Conservation (phyloP, 2,888 invertebrate species). For the Tetheella fluctuosa region DNA sequence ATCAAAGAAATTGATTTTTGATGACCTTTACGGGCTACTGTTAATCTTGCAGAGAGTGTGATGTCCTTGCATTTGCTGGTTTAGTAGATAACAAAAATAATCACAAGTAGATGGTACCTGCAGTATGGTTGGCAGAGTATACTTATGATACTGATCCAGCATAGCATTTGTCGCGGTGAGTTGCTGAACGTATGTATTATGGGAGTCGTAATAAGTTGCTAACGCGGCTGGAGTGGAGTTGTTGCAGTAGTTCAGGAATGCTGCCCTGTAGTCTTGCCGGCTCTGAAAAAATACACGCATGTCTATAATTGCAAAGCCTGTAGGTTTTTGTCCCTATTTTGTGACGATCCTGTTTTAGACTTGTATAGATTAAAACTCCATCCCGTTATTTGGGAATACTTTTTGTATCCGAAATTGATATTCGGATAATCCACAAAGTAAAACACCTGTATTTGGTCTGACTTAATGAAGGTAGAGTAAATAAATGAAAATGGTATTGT, state of each 20-base stretch:
- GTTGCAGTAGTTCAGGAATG: conserved; percentile 91
- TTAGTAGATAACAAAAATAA: not conserved
- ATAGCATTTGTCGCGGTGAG: conserved; percentile 96
- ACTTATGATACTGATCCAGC: conserved; percentile 93
- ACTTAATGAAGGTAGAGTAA: not conserved
- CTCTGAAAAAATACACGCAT: conserved; percentile 83
- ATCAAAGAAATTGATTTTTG: too few relatives aligned
- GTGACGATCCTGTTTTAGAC: too few relatives aligned
- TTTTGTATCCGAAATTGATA: not conserved
- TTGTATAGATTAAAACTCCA: not conserved
- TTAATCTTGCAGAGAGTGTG: not conserved
- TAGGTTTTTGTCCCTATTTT: too few relatives aligned
- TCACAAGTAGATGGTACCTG: conserved; percentile 81
- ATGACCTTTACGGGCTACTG: too few relatives aligned
- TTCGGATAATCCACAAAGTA: not conserved
- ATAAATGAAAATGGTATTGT: conserved; percentile 1
- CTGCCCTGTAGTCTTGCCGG: conserved; percentile 93
- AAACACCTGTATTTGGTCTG: not conserved
- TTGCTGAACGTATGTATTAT: conserved; percentile 97
- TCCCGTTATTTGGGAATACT: too few relatives aligned
- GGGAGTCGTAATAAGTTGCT: conserved; percentile 93
- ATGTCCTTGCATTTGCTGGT: not conserved
- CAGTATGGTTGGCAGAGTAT: conserved; percentile 93
- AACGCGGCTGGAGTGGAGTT: conserved; percentile 88
- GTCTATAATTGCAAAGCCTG: not conserved